These are phyloP conservation scores for Drosophila peninsularis DNA, from an alignment of 2,888 invertebrate genomes.

Conservation along the genomic window DNA sequence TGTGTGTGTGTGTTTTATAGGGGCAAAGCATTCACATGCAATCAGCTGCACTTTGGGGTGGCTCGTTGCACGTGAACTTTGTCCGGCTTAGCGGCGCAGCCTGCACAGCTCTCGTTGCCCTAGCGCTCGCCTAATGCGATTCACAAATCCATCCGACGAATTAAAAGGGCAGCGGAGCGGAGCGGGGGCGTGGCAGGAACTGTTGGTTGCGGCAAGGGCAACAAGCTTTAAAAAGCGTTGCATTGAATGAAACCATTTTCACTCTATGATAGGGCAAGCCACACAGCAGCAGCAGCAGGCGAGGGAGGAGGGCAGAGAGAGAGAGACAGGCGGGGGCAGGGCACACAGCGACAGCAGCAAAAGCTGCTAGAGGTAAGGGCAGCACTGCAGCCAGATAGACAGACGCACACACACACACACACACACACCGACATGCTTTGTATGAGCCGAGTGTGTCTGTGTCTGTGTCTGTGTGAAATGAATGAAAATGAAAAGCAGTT, in stretches of 20 bases:
- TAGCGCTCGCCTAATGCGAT: constrained; percentile 55
- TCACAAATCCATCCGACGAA: constrained; percentile 55
- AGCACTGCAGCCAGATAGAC: constrained; percentile 29
- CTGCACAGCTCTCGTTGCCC: too few relatives aligned
- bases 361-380: not conserved
- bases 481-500: constrained; percentile 79
- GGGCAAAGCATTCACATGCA: constrained; percentile 42
- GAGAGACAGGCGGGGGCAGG: not conserved
- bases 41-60: constrained; percentile 41
- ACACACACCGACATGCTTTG: constrained; percentile 47
- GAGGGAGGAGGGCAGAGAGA: not conserved
- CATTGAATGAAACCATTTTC: constrained; percentile 48
- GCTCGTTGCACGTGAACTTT: constrained; percentile 70
- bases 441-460: constrained; percentile 21
- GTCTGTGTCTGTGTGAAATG: constrained; percentile 47
- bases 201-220: constrained; percentile 35
- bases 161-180: constrained; percentile 3
- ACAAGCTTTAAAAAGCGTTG: constrained; percentile 49
- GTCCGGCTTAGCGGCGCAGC: constrained; percentile 57
- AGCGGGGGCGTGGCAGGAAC: not conserved
- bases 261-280: constrained; percentile 4
- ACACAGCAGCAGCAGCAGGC: constrained; percentile 5
- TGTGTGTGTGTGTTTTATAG: constrained; percentile 19
- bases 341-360: constrained; percentile 1
- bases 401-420: constrained; percentile 41